Base-by-base conservation (phyloP, 1,140 invertebrate species). In the Drosophila seguyi region DNA sequence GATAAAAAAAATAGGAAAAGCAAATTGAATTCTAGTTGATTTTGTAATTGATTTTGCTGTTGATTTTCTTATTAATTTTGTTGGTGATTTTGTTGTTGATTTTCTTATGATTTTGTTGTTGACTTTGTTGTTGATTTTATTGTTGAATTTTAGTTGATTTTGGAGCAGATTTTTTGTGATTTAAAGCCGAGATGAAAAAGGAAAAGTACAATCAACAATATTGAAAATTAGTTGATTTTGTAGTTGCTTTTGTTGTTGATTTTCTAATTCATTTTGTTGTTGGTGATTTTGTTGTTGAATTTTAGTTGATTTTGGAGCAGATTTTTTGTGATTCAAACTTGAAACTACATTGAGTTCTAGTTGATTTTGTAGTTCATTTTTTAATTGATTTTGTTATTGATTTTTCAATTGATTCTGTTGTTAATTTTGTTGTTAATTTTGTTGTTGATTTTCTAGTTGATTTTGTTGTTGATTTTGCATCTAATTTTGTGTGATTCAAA, bases 401-500 rank as follows among this genome's bases (percentile, higher is more conserved):
- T 22, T 22, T 45, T 22, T 4, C 1, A 4, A 10, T 14, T 45
- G 16, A 58, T 73, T 31, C 50, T 27, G 1, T 6, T 20, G 8
- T 42, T 20, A 4, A 6, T 20, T n/a, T 47, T 22, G 16, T 22
- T 14, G 1, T 22, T 42, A 10, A 20, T 20, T 42, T 45, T 16
- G 8, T 5, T 3, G 18, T 14, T 67, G 31, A 60, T 58, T 74
- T 50, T 45, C 7, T 2, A 18, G 61, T 42, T 42, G 39, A 45
- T 76, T 72, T 56, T 57, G 18, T 1, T 58, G 7, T 62, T 38
- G 10, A 48, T 27, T 50, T 48, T 2, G 10, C 14, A 45, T 6
- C 76, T 61, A 47, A 80, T 84, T 39, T 77, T 56, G 67, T 62
- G 73, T 66, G 65, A 63, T 38, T 55, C 36, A 38, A 55, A 56